Conservation (phyloP, 2,888 invertebrate genomes). For the Chrysolina americana region DNA sequence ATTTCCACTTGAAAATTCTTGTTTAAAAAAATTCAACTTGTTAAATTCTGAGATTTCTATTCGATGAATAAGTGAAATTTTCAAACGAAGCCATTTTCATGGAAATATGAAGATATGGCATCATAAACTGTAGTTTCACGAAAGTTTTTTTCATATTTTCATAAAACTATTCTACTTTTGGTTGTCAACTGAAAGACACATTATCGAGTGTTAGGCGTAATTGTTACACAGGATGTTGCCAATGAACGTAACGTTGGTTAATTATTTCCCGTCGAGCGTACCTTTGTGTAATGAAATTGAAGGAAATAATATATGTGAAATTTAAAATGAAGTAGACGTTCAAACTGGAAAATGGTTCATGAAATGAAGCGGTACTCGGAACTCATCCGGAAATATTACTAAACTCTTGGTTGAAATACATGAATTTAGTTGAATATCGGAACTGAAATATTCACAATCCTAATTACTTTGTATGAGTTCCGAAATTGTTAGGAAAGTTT, state of each 20-base stretch:
- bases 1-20: too few species aligned
- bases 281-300: conserved; percentile 55
- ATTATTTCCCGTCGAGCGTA: conserved; percentile 58
- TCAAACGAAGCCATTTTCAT: too few species aligned
- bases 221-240: conserved; percentile 58
- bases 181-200: conserved; percentile 28
- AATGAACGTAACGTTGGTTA: conserved; percentile 59
- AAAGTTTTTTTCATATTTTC: background rate
- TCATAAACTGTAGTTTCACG: too few species aligned
- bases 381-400: conserved; percentile 2
- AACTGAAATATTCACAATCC: too few species aligned
- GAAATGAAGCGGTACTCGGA: background rate
- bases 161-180: background rate
- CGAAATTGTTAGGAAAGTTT: too few species aligned
- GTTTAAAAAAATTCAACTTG: too few species aligned
- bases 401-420: background rate
- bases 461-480: too few species aligned
- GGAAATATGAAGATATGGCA: too few species aligned
- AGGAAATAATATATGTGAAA: conserved; percentile 43
- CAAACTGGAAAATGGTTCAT: conserved; percentile 35
- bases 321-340: conserved; percentile 31
- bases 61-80: too few species aligned
- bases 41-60: too few species aligned
- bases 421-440: background rate
- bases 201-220: conserved; percentile 52